Conservation (phyloP, 2,888 invertebrate genomes). For the Drosophila infuscata region DNA sequence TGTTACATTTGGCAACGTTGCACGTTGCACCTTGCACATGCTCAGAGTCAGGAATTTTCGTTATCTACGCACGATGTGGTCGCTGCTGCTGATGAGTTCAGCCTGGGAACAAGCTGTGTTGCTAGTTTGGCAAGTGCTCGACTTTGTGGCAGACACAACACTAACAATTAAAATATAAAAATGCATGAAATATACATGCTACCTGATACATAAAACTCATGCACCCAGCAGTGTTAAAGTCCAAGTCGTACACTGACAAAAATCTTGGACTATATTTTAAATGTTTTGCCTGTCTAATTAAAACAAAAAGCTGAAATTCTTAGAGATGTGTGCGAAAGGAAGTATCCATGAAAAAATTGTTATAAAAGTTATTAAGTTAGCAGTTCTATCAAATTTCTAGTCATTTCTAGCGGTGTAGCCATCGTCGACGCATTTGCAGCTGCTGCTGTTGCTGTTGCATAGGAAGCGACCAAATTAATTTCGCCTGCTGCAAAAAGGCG, state of each 20-base stretch:
- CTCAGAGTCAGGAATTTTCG: constrained; percentile 16
- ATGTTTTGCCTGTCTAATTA: neutral
- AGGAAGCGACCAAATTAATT: constrained; percentile 63
- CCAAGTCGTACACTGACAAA: constrained; percentile 9
- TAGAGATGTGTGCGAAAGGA: neutral
- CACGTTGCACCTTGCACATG: constrained; percentile 22
- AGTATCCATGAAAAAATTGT: too few species aligned
- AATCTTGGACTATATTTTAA: neutral
- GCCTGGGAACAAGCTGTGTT: constrained; percentile 47
- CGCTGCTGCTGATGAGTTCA: constrained; percentile 63
- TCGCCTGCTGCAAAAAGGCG: constrained; percentile 38
- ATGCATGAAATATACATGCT: constrained; percentile 50
- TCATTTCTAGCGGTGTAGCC: neutral
- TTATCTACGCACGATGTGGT: constrained; percentile 19
- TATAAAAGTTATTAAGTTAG: neutral
- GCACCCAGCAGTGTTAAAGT: constrained; percentile 44
- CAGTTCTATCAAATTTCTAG: neutral
- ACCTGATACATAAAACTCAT: constrained; percentile 49
- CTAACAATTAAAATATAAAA: constrained; percentile 67
- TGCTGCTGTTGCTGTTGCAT: constrained; percentile 22
- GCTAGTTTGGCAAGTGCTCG: constrained; percentile 68
- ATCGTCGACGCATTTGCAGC: neutral
- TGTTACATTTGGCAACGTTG: constrained; percentile 50
- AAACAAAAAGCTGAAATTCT: neutral
- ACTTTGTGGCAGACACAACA: constrained; percentile 42